Conservation (phyloP, 2,113 vertebrate genomes). For the Apeltes quadracus region DNA sequence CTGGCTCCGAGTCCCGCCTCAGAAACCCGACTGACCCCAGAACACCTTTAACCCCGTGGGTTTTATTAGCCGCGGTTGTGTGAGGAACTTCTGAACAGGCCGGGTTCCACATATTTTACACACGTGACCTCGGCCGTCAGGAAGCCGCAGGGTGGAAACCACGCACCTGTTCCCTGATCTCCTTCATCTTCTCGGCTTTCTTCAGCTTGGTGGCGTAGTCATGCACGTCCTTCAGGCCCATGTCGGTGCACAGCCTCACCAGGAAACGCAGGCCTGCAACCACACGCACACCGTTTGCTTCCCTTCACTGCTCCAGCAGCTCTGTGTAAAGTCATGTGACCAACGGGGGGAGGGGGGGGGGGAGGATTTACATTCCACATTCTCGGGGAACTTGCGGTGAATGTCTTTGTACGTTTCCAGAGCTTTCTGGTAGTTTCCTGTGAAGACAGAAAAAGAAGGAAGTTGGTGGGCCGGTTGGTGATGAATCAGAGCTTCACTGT, state of each 20-base stretch:
- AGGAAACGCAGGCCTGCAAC: slow-evolving; percentile 89
- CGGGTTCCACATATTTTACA: no score
- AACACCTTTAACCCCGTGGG: neutral
- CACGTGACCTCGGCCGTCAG: no score
- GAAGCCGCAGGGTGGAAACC: no score
- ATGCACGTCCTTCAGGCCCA: slow-evolving; percentile 93
- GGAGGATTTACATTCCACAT: slow-evolving; percentile 92
- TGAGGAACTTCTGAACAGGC: neutral
- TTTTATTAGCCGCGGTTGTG: neutral
- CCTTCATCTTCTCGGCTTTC: slow-evolving; percentile 95
- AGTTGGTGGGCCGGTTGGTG: neutral
- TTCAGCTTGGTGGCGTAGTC: slow-evolving; percentile 93
- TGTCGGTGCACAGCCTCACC: slow-evolving; percentile 93
- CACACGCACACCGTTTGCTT: neutral
- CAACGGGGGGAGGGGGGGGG: no score
- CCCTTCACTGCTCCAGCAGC: neutral
- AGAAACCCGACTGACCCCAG: neutral
- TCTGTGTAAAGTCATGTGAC: neutral
- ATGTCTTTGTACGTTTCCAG: slow-evolving; percentile 94
- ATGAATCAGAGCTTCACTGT: neutral
- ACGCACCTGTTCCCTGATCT: slow-evolving; percentile 91
- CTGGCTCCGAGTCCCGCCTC: slow-evolving; percentile 17
- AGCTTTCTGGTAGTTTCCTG: slow-evolving; percentile 97
- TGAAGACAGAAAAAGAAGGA: slow-evolving; percentile 9
- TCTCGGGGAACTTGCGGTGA: slow-evolving; percentile 94